A percentile compares a stretch with the other conserved stretches of the same genome.
Evolutionary conservation across 2,888 invertebrate genomes (phyloP).

Genomic region (Orthosia cruda): DNA sequence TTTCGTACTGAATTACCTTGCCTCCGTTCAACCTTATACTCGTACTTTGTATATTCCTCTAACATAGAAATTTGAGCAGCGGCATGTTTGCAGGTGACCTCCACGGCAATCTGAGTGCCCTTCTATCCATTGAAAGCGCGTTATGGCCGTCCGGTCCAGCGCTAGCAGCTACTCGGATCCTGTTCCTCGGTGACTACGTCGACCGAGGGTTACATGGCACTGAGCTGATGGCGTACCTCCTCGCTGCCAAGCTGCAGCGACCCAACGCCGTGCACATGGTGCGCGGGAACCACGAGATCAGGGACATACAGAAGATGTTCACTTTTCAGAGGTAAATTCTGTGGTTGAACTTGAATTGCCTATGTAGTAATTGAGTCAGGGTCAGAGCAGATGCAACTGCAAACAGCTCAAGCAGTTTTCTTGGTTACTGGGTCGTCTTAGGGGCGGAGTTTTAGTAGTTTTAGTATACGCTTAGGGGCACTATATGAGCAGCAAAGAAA

Average conservation of each 20-base stretch:
- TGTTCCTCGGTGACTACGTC: slow-evolving; percentile 95
- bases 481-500: too few species aligned
- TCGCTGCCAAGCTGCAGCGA: slow-evolving; percentile 94
- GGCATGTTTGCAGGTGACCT: slow-evolving; percentile 92
- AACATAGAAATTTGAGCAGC: too few species aligned
- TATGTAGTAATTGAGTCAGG: too few species aligned
- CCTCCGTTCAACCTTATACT: too few species aligned
- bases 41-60: too few species aligned
- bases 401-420: too few species aligned
- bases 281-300: slow-evolving; percentile 95
- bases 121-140: slow-evolving; percentile 93
- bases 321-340: slow-evolving; percentile 92
- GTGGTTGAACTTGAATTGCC: background rate
- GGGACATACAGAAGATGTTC: slow-evolving; percentile 94
- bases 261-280: slow-evolving; percentile 93
- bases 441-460: too few species aligned
- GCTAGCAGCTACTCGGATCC: slow-evolving; percentile 92
- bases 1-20: too few species aligned
- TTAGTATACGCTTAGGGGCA: too few species aligned
- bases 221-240: slow-evolving; percentile 94
- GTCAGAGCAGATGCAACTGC: too few species aligned
- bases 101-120: slow-evolving; percentile 94
- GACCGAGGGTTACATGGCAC: slow-evolving; percentile 94
- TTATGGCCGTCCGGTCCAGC: slow-evolving; percentile 94
- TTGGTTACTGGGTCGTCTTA: too few species aligned